A percentile compares a stretch with the other conserved stretches of the same genome.
phyloP scores from a whole-genome alignment of 2,113 vertebrate genomes.

The Sinocyclocheilus maitianheensis region DNA sequence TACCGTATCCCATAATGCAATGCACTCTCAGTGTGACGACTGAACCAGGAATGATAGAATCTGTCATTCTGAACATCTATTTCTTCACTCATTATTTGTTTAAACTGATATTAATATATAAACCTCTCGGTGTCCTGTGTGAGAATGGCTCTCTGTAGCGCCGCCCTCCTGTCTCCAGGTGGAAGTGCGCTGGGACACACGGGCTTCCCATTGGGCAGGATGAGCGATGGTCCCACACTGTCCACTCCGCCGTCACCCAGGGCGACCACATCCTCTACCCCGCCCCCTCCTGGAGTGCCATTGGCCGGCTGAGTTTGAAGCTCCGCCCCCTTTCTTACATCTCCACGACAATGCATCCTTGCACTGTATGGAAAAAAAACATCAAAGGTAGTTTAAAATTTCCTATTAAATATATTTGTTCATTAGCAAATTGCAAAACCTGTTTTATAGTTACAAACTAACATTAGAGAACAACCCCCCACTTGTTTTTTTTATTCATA shows the following conservation, averaged over 20 bases:
- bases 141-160: conserved; percentile 86
- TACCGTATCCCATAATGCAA: no score
- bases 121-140: conserved; percentile 85
- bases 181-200: conserved; percentile 83
- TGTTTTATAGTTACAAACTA: no score
- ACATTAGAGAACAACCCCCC: no score
- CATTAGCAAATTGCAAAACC: no score
- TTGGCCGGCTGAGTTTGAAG: conserved; percentile 60
- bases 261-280: conserved; percentile 44
- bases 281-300: conserved; percentile 30
- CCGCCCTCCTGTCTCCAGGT: conserved; percentile 79
- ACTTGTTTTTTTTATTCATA: no score
- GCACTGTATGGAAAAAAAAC: conserved; percentile 62
- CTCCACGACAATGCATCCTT: conserved; percentile 83
- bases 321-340: conserved; percentile 68
- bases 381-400: fast-evolving
- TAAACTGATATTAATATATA: neutral
- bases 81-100: neutral
- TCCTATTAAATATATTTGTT: no score
- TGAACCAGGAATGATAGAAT: no score
- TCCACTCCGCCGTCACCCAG: conserved; percentile 81
- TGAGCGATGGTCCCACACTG: conserved; percentile 83
- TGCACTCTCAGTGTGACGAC: no score
- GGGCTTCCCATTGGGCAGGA: conserved; percentile 81
- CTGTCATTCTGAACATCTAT: no score